Evolutionary conservation across 2,113 vertebrate species (phyloP), one percentile per base, ranked within the genome.

Genomic region (Verasper variegatus): DNA sequence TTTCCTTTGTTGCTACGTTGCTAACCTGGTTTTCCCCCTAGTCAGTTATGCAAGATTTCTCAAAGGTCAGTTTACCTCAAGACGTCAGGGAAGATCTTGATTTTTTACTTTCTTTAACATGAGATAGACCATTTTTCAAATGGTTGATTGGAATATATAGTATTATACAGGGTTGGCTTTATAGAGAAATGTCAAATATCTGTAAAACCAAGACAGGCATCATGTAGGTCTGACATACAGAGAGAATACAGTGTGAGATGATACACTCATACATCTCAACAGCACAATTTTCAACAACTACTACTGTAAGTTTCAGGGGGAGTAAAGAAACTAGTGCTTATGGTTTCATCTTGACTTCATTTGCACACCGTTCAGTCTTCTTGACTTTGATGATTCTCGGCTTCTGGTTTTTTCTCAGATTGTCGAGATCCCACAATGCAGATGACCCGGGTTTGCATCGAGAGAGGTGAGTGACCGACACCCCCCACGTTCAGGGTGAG

Each of bases 391-490:
- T 24, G 15, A 35, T 45, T 63, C 6, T 24, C 47, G 7, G 14
- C 47, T 24, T 24, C 13, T 63, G n/a, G 0, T 42, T 63, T 7
- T 31, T 26, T 0, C 21, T 54, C 69, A 95, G 94, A 6, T 55
- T 95, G 94, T 76, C 23, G 23, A 6, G 23, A 89, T 27, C 3
- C 78, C 12, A n/a, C 0, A 4, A 92, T 95, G 82, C 45, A 12
- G 31, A 35, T 0, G 51, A 93, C 88, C 52, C 76, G 81, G 69
- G 72, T 87, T 20, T 95, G 94, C 75, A 60, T 84, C 3, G 86
- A 92, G 40, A 82, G 54, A 59, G 94, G 94, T 94, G 51, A 86
- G 92, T 81, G 21, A 2, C 15, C 40, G 15, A 11, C 1, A 0
- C 9, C 27, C 45, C 1, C 51, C 0, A 31, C 70, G 12, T 15